Base-by-base conservation (phyloP, 2,888 invertebrate species). In the Ametastegia equiseti region DNA sequence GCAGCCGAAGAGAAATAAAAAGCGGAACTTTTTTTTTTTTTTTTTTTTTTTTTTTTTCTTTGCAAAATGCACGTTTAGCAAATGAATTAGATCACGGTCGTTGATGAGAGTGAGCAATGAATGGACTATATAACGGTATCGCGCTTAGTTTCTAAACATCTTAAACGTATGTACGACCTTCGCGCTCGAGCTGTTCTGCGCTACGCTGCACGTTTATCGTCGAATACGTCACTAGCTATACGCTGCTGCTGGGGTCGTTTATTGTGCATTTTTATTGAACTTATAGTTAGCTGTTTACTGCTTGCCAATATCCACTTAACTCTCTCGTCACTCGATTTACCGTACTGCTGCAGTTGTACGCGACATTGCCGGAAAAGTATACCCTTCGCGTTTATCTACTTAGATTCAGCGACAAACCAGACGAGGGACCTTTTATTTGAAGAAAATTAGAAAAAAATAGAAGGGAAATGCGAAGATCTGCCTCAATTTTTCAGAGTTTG, bases 221-320 rank as follows among this genome's bases (percentile, higher is more conserved):
- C 33, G 13, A 13, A 50, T 50, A 33, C 11, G 36, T n/a, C 13
- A 6, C 9, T 60, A 30, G 11, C 23, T 30, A n/a, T 65, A 36
- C n/a, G 1, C 4, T 15, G 19, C 65, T n/a, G 45, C 39, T 67
- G 33, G 33, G 50, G 54, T 33, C n/a, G 73, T 73, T n/a, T n/a
- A n/a, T n/a, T 19, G 33, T 54, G 54, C 7, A 73, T 73, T 73
- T 73, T 73, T 73, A 73, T 54, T 50, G 50, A 50, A 50, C 47
- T 73, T 36, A 47, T n/a, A 45, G 73, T 47, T 73, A 73, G 73
- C 50, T 54, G 54, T 73, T 73, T 73, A 73, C 73, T 36, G 73
- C 73, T 33, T 50, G 73, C 36, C 73, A 54, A 73, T 73, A 73
- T 73, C 73, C 54, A 73, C 73, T 73, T 50, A 73, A 73, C 50